Conservation (phyloP, 2,113 vertebrate genomes). For the Lanius ludovicianus region DNA sequence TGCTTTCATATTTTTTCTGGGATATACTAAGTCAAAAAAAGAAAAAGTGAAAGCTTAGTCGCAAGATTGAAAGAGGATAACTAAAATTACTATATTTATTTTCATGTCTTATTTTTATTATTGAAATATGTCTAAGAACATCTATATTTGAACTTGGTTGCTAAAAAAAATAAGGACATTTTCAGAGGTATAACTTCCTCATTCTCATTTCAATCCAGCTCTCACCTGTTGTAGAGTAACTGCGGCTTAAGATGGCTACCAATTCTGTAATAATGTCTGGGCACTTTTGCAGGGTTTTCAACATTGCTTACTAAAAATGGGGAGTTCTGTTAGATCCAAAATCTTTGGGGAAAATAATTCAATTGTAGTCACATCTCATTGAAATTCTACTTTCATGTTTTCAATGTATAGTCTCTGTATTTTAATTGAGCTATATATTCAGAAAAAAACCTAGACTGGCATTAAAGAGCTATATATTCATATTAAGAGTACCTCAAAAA, state of each 20-base stretch:
- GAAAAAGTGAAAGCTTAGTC: background rate
- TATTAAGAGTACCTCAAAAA: background rate
- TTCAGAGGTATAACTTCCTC: background rate
- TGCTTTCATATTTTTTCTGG: background rate
- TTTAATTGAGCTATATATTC: background rate
- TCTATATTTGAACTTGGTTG: background rate
- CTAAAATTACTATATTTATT: background rate
- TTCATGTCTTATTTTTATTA: background rate
- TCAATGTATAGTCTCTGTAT: background rate
- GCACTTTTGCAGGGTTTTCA: background rate
- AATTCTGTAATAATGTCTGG: background rate
- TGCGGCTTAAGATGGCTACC: background rate
- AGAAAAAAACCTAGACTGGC: background rate
- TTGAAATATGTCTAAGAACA: background rate
- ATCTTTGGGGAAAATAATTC: background rate
- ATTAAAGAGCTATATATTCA: background rate
- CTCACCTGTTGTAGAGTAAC: background rate
- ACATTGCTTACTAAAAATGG: background rate
- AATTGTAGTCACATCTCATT: background rate
- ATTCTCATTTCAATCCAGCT: background rate
- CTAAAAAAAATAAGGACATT: background rate
- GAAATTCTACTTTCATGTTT: background rate
- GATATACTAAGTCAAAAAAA: background rate
- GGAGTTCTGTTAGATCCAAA: background rate
- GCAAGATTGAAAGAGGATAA: background rate